Percentiles rank a stretch among this genome's conserved stretches.
Conservation (phyloP, 2,797 vertebrate species). For the Aphelocoma californica region DNA sequence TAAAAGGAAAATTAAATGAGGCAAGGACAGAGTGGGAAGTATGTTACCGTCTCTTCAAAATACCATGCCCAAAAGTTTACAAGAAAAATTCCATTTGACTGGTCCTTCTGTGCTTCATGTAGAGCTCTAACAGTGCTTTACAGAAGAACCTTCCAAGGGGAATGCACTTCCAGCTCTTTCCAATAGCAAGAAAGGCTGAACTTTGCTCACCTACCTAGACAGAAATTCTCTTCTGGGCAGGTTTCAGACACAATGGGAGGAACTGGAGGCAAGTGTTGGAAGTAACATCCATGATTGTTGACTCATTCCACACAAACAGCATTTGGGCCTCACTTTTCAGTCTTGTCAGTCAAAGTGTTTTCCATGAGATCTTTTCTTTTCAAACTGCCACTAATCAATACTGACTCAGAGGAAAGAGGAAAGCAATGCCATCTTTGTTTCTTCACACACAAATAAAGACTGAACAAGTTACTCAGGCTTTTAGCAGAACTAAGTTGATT, state of each 20-base stretch:
- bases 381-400: neutral
- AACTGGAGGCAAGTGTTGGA: neutral
- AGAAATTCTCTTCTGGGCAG: neutral
- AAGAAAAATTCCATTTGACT: neutral
- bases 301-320: neutral
- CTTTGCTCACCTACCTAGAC: neutral
- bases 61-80: neutral
- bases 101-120: neutral
- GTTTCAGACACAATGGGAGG: neutral
- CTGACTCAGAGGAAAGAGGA: neutral
- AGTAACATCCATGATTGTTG: neutral
- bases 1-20: conserved; percentile 11
- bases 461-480: neutral
- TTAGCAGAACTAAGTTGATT: neutral
- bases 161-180: neutral
- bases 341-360: neutral
- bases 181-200: neutral
- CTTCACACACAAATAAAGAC: neutral
- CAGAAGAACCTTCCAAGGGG: neutral
- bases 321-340: neutral
- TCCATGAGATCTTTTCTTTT: neutral
- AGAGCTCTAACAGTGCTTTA: neutral
- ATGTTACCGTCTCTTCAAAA: neutral
- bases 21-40: conserved; percentile 19
- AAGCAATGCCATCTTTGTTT: neutral